Evolutionary conservation across 2,888 invertebrate genomes (phyloP).

Genomic region (Coremacera marginata): DNA sequence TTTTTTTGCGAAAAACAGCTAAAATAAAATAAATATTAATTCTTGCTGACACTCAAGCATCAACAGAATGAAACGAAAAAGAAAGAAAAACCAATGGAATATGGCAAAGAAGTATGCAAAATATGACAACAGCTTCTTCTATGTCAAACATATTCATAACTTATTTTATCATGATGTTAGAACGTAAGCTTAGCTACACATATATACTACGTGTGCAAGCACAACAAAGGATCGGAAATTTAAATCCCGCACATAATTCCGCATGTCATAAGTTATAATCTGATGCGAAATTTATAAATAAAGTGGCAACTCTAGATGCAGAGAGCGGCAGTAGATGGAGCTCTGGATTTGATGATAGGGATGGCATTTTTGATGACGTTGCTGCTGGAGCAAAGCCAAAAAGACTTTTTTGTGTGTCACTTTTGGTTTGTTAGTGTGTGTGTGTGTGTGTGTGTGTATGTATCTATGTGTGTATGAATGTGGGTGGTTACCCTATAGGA

Average conservation of each 20-base stretch:
- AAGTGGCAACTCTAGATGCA: not conserved
- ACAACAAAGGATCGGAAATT: slow-evolving; percentile 34
- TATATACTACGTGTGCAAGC: not conserved
- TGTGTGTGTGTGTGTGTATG: too few relatives aligned
- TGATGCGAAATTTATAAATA: slow-evolving; percentile 37
- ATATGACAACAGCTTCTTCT: not conserved
- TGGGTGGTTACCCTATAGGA: too few relatives aligned
- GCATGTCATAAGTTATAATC: slow-evolving; percentile 55
- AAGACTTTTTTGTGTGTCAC: not conserved
- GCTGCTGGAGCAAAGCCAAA: not conserved
- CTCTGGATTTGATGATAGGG: not conserved
- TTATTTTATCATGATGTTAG: slow-evolving; percentile 20
- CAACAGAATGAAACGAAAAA: not conserved
- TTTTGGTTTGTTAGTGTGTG: too few relatives aligned
- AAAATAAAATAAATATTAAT: slow-evolving; percentile 21
- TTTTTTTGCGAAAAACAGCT: not conserved
- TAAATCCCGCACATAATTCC: slow-evolving; percentile 42
- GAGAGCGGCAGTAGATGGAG: too few relatives aligned
- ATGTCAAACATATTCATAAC: not conserved
- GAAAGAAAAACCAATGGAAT: not conserved
- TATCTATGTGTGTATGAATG: too few relatives aligned
- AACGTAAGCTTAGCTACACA: not conserved
- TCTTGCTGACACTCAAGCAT: slow-evolving; percentile 28
- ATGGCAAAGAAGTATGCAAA: not conserved
- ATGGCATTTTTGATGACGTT: not conserved